Percentiles rank a stretch among this genome's conserved stretches.
phyloP scores from a whole-genome alignment of 2,888 invertebrate species.

The Sipha maydis region DNA sequence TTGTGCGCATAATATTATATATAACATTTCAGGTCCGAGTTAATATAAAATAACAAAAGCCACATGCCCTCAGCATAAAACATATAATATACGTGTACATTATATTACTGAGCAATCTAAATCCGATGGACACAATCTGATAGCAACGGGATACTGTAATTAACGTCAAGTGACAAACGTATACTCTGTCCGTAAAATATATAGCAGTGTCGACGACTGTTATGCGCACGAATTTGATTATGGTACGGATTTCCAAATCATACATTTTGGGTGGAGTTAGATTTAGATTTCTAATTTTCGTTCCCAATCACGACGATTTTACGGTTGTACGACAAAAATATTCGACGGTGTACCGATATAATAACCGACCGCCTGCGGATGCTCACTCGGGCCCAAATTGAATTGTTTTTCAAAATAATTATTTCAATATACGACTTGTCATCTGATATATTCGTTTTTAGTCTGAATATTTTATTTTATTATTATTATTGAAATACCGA shows the following conservation, averaged over 20 bases:
- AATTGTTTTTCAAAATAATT: no score
- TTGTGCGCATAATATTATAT: not conserved
- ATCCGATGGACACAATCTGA: not conserved
- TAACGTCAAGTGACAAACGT: not conserved
- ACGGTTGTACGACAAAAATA: no score
- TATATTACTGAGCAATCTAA: not conserved
- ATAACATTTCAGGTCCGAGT: not conserved
- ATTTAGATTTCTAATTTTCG: conserved; percentile 6
- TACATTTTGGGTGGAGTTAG: not conserved
- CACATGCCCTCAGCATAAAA: not conserved
- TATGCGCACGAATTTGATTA: not conserved
- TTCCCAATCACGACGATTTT: no score
- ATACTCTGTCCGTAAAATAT: conserved; percentile 17
- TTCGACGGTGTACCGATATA: no score
- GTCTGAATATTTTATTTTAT: no score
- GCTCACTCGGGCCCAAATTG: no score
- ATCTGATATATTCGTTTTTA: no score
- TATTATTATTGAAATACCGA: no score
- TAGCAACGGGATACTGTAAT: not conserved
- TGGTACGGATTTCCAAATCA: not conserved
- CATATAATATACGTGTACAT: not conserved
- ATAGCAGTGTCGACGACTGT: not conserved
- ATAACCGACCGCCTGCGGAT: no score
- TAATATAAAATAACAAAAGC: not conserved
- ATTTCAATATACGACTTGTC: no score